Base-by-base conservation (phyloP, 1,140 invertebrate species). In the Drosophila sechellia region DNA sequence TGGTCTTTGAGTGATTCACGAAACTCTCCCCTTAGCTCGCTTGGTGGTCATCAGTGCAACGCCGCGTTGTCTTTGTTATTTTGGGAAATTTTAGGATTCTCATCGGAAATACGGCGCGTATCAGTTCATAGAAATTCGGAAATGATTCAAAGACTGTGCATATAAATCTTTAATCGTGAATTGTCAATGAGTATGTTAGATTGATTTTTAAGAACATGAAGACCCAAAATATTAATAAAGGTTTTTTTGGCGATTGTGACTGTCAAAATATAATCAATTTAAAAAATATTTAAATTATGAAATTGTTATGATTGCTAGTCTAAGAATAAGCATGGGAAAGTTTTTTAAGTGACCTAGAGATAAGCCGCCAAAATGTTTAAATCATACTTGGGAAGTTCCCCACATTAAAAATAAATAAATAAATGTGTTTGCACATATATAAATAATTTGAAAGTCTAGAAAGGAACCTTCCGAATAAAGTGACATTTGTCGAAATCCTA, bases 1-100 rank as follows among this genome's bases (percentile, higher is more conserved):
- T 65, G 63, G 49, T 72, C 48, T 77, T 63, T 43, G 8, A 58
- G 66, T 90, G 85, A 90, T 85, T 90, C 87, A 90, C 81, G 56
- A 85, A 90, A 79, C 74, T 87, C 64, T 79, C 68, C 70, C 74
- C 58, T 53, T 63, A 48, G 60, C 68, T 43, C 66, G 50, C 42
- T 70, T 61, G 61, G 59, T 61, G 68, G 65, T 73, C 52, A 54
- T 73, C 52, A 50, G 56, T 42, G 42, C 43, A 64, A 58, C 25
- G 20, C 43, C 31, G 55, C 40, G 55, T 37, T 42, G 20, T 35
- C 40, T 37, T 45, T 40, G 13, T 45, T 58, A 75, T 83, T 73
- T 70, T 40, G 65, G 68, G 56, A 63, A 64, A 65, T 65, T 66
- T 68, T 39, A 46, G 64, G 20, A 63, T 79, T 37, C 39, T 79